phyloP scores from a whole-genome alignment of 2,113 vertebrate species.

The Glaucidium brasilianum region DNA sequence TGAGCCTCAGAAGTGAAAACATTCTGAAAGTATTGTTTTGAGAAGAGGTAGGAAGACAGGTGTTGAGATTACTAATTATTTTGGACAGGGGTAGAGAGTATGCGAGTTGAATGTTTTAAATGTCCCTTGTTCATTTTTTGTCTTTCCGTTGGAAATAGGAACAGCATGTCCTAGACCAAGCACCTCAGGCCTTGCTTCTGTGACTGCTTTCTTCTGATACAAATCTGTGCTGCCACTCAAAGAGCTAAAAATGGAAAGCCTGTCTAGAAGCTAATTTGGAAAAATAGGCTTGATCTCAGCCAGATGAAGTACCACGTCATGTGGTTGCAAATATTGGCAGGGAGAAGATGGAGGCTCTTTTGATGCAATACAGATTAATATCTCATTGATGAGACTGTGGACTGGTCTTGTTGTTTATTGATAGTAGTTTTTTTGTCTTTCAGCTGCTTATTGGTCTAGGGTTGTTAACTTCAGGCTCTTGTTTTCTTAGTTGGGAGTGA shows the following conservation, averaged over 20 bases:
- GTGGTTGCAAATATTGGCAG: neutral
- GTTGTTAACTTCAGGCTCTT: neutral
- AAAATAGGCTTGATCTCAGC: neutral
- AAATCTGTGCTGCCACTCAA: conserved; percentile 31
- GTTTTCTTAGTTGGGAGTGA: neutral
- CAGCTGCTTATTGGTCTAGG: neutral
- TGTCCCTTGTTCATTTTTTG: neutral
- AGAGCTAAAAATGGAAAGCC: conserved; percentile 19
- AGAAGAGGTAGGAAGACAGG: neutral
- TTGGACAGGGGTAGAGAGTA: neutral
- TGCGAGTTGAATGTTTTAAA: neutral
- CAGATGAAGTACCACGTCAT: neutral
- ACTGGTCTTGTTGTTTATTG: neutral
- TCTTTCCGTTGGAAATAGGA: neutral
- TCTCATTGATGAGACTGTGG: neutral
- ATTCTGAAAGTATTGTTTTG: neutral
- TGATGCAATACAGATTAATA: neutral
- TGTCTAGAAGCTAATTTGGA: conserved; percentile 36
- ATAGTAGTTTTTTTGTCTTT: neutral
- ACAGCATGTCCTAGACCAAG: neutral
- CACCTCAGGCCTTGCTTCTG: conserved; percentile 21
- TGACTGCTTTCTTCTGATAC: conserved; percentile 3
- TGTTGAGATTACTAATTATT: neutral
- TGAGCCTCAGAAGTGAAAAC: neutral
- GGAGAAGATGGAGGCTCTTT: neutral